These are phyloP conservation scores for Oxytorus armatus DNA, from an alignment of 2,888 invertebrate species.

Conservation along the genomic window DNA sequence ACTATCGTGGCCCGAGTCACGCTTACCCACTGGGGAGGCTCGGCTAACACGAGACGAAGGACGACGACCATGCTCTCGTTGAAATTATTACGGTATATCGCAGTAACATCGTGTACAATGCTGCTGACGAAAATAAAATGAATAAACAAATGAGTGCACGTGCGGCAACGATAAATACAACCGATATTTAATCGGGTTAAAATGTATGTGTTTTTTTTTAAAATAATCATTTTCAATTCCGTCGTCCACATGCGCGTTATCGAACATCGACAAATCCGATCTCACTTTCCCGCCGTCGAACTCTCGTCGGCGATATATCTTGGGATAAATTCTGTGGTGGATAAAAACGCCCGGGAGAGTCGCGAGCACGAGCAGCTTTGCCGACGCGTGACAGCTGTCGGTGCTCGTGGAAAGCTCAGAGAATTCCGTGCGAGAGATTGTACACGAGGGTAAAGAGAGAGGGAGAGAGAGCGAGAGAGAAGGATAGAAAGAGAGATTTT, in stretches of 20 bases:
- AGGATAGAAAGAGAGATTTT: constrained; percentile 31
- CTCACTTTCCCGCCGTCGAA: constrained; percentile 68
- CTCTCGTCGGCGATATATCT: constrained; percentile 24
- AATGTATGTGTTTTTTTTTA: not conserved
- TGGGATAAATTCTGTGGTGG: not conserved
- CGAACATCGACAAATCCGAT: constrained; percentile 64
- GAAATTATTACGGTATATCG: constrained; percentile 73
- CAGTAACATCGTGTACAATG: constrained; percentile 13
- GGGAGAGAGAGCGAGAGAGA: not conserved
- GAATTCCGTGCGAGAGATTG: not conserved
- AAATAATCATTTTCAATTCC: not conserved
- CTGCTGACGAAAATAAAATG: no score
- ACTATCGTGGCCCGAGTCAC: constrained; percentile 81
- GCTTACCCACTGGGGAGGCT: constrained; percentile 77
- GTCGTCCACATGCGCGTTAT: not conserved
- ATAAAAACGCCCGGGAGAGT: constrained; percentile 2
- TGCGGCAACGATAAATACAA: no score
- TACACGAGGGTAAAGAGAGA: constrained; percentile 22
- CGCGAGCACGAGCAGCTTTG: constrained; percentile 59
- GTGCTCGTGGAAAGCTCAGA: constrained; percentile 50
- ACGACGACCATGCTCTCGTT: constrained; percentile 42
- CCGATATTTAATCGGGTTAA: no score
- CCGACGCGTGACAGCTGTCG: constrained; percentile 61
- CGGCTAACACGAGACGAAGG: constrained; percentile 74
- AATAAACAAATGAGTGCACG: no score